A percentile compares a stretch with the other conserved stretches of the same genome.
Evolutionary conservation across 2,113 vertebrate species (phyloP).

Genomic region (Cyrtonyx montezumae): DNA sequence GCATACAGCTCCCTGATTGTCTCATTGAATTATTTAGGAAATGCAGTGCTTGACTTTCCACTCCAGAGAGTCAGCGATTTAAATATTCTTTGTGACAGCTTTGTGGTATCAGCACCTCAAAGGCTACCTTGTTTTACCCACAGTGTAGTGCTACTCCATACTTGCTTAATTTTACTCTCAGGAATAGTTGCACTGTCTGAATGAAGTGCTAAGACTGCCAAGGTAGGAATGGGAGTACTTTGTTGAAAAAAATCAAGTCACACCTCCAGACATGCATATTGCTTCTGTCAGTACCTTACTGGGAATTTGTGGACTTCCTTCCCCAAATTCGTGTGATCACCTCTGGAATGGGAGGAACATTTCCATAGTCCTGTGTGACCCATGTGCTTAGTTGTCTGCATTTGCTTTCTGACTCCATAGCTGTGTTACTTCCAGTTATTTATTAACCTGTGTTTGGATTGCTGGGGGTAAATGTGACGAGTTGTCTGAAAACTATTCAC

Average conservation of each 20-base stretch:
- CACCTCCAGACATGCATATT: rapidly evolving
- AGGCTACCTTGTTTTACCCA: neutral
- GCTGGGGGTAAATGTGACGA: conserved; percentile 33
- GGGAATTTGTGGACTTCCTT: neutral
- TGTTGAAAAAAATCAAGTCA: neutral
- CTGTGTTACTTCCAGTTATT: conserved; percentile 36
- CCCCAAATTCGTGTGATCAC: neutral
- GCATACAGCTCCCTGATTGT: neutral
- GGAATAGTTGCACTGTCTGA: neutral
- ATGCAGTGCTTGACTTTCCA: neutral
- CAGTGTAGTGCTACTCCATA: rapidly evolving
- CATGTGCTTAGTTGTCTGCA: neutral
- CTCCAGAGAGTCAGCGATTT: neutral
- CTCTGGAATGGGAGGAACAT: neutral
- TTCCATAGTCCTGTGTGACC: neutral
- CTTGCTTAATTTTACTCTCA: neutral
- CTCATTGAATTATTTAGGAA: neutral
- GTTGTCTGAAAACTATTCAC: conserved; percentile 37
- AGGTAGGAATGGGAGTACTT: neutral
- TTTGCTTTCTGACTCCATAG: neutral
- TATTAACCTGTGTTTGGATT: conserved; percentile 28
- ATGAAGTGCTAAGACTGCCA: neutral
- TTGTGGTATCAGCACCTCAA: neutral
- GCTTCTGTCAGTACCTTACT: rapidly evolving
- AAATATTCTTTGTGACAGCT: neutral